These are phyloP conservation scores for Campopleginae sp. DNA, from an alignment of 2,888 invertebrate species.

Conservation along the genomic window DNA sequence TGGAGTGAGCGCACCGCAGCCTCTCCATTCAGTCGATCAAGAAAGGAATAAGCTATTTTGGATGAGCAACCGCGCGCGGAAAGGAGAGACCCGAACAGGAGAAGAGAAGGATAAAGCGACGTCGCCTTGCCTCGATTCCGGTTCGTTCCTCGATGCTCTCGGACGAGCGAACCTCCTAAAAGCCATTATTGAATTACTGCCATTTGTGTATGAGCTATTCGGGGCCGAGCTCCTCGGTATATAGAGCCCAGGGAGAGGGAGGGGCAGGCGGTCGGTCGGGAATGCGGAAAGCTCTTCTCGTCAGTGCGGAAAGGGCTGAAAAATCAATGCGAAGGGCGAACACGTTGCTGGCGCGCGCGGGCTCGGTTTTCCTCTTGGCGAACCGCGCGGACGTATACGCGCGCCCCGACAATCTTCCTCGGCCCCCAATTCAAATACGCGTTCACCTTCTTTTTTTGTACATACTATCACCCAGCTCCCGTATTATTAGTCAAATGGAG, in stretches of 20 bases:
- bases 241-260: no score
- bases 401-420: not conserved
- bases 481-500: not conserved
- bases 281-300: slow-evolving; percentile 26
- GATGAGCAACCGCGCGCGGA: not conserved
- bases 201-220: slow-evolving; percentile 54
- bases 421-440: not conserved
- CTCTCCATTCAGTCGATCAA: not conserved
- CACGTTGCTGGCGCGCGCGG: slow-evolving; percentile 7
- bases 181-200: slow-evolving; percentile 70
- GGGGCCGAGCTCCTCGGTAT: slow-evolving; percentile 32
- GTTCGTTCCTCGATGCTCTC: not conserved
- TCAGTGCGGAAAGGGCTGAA: slow-evolving; percentile 61
- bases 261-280: slow-evolving; percentile 32
- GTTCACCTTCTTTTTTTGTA: not conserved
- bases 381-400: slow-evolving; percentile 17
- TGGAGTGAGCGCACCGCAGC: not conserved
- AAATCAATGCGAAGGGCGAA: slow-evolving; percentile 66
- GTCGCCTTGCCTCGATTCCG: not conserved
- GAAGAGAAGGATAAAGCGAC: not conserved
- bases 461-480: no score
- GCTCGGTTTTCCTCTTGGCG: slow-evolving; percentile 13
- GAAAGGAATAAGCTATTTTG: not conserved
- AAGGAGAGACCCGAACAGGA: not conserved
- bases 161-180: slow-evolving; percentile 60